Conservation (phyloP, 2,888 invertebrate genomes). For the Acleris literana region DNA sequence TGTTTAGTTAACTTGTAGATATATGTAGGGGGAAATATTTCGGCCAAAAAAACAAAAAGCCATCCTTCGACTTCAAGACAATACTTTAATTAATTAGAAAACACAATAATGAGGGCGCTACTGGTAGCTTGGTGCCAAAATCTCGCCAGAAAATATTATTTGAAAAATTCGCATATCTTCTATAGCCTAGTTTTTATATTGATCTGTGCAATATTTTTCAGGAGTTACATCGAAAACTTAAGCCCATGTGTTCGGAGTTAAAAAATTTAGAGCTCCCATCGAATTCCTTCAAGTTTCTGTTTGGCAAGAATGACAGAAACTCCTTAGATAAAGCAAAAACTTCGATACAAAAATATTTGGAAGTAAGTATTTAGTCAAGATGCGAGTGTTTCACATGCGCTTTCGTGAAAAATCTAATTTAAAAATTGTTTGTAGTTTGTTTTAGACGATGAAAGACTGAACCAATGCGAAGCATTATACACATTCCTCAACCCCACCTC, state of each 20-base stretch:
- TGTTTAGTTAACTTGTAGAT: no score
- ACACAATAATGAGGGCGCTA: no score
- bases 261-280: slow-evolving; percentile 93
- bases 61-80: no score
- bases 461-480: slow-evolving; percentile 95
- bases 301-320: slow-evolving; percentile 91
- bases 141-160: no score
- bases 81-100: no score
- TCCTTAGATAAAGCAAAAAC: slow-evolving; percentile 92
- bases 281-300: slow-evolving; percentile 90
- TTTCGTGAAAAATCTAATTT: not conserved
- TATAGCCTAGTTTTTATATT: no score
- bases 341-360: slow-evolving; percentile 93
- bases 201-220: slow-evolving; percentile 79
- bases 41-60: no score
- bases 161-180: no score
- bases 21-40: no score
- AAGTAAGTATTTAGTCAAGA: slow-evolving; percentile 82
- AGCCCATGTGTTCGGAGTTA: slow-evolving; percentile 91
- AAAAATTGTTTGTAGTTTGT: slow-evolving; percentile 86
- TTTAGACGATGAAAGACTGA: slow-evolving; percentile 92
- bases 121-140: no score
- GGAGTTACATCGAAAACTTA: slow-evolving; percentile 92
- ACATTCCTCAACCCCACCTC: slow-evolving; percentile 96
- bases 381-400: not conserved